phyloP scores from a whole-genome alignment of 2,113 vertebrate genomes.

The Heliornis fulica region DNA sequence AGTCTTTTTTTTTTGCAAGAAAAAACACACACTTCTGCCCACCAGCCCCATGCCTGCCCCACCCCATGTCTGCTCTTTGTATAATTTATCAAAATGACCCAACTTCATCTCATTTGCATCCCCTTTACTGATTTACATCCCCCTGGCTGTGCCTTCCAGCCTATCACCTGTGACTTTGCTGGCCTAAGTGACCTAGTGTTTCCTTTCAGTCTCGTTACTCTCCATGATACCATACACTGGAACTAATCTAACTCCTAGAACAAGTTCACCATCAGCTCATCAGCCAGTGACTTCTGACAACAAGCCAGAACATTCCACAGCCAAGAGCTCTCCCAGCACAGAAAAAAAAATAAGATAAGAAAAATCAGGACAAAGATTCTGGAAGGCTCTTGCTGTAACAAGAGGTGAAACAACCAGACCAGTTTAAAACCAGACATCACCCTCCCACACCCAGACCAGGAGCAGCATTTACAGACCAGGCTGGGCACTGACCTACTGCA shows the following conservation, averaged over 20 bases:
- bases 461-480: neutral
- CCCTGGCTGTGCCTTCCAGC: neutral
- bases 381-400: neutral
- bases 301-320: neutral
- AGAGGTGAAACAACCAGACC: neutral
- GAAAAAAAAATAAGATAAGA: rapidly evolving
- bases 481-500: slow-evolving; percentile 74
- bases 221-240: neutral
- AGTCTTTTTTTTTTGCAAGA: neutral
- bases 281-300: neutral
- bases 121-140: no score
- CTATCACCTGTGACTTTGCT: neutral
- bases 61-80: neutral
- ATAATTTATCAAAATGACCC: neutral
- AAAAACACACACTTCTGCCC: neutral
- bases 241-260: neutral
- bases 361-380: neutral
- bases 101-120: neutral
- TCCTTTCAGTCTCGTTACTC: neutral
- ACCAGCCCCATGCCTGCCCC: neutral
- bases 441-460: neutral
- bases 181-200: neutral
- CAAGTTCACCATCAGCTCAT: neutral
- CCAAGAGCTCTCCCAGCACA: neutral
- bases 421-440: neutral